These are phyloP conservation scores for Drosophila pseudotalamancana DNA, from an alignment of 2,888 invertebrate species.

Conservation along the genomic window DNA sequence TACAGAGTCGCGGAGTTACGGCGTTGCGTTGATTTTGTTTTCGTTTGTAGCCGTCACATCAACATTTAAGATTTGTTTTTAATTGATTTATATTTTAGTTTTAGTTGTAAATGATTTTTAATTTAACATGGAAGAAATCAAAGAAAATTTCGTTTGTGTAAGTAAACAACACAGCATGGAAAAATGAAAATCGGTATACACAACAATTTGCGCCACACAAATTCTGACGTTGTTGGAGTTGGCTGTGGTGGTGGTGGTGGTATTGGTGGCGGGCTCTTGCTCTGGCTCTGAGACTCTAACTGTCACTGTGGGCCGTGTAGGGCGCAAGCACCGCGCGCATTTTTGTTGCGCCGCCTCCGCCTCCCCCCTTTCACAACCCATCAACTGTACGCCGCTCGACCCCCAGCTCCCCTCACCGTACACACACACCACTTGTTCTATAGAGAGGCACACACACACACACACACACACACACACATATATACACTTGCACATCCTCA, in stretches of 20 bases:
- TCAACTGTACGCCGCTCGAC: constrained; percentile 2
- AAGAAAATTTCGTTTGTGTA: constrained; percentile 76
- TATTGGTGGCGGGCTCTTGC: constrained; percentile 36
- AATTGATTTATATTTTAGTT: constrained; percentile 11
- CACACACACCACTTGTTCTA: constrained; percentile 39
- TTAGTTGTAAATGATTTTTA: constrained; percentile 23
- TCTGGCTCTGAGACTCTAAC: constrained; percentile 38
- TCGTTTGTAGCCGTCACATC: constrained; percentile 44
- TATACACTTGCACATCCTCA: constrained; percentile 30
- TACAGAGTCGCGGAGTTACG: constrained; percentile 38
- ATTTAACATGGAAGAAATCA: constrained; percentile 59
- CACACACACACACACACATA: constrained; percentile 24
- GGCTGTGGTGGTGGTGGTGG: constrained; percentile 17
- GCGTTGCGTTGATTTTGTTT: constrained; percentile 13
- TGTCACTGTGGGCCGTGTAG: constrained; percentile 55
- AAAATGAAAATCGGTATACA: constrained; percentile 79
- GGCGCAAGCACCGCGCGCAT: constrained; percentile 75
- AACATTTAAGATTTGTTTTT: constrained; percentile 22
- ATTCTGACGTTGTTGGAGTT: constrained; percentile 61
- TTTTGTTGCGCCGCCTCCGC: constrained; percentile 68
- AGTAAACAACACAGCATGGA: constrained; percentile 79
- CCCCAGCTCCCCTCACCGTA: constrained; percentile 31
- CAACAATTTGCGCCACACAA: constrained; percentile 78
- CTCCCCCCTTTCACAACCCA: constrained; percentile 21
- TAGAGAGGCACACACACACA: constrained; percentile 31